phyloP scores from a whole-genome alignment of 2,888 invertebrate species.

The Hoplodrina ambigua region DNA sequence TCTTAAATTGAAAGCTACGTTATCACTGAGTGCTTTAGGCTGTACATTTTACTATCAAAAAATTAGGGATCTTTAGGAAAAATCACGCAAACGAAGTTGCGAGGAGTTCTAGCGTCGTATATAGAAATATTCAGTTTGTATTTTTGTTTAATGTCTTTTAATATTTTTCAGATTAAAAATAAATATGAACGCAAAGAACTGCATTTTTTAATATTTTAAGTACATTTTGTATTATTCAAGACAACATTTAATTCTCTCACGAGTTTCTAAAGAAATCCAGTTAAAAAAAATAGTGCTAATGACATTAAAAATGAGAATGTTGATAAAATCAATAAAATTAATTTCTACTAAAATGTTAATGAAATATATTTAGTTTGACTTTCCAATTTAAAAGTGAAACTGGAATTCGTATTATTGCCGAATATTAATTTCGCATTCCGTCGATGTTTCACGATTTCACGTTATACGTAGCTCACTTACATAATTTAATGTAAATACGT shows the following conservation, averaged over 20 bases:
- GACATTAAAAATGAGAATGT: slow-evolving; percentile 14
- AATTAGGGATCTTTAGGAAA: no score
- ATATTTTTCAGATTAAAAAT: not conserved
- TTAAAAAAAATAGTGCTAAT: not conserved
- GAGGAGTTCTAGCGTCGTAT: no score
- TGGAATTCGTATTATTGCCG: slow-evolving; percentile 60
- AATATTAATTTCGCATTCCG: slow-evolving; percentile 67
- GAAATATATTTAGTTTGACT: slow-evolving; percentile 51
- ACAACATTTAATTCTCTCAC: not conserved
- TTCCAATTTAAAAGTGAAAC: slow-evolving; percentile 68
- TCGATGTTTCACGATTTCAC: slow-evolving; percentile 64
- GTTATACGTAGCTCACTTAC: slow-evolving; percentile 49
- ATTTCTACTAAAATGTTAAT: slow-evolving; percentile 55
- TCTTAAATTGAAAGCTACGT: no score
- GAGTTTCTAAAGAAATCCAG: slow-evolving; percentile 9
- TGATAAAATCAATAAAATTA: slow-evolving; percentile 46
- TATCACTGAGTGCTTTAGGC: no score
- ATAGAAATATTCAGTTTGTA: no score
- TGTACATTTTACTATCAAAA: no score
- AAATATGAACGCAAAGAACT: not conserved
- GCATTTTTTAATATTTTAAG: not conserved
- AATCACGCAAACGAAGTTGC: no score
- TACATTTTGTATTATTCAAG: not conserved
- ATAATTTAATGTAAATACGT: slow-evolving; percentile 50
- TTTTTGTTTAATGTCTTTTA: not conserved